phyloP scores from a whole-genome alignment of 2,797 vertebrate genomes.

The Sphenodon punctatus region DNA sequence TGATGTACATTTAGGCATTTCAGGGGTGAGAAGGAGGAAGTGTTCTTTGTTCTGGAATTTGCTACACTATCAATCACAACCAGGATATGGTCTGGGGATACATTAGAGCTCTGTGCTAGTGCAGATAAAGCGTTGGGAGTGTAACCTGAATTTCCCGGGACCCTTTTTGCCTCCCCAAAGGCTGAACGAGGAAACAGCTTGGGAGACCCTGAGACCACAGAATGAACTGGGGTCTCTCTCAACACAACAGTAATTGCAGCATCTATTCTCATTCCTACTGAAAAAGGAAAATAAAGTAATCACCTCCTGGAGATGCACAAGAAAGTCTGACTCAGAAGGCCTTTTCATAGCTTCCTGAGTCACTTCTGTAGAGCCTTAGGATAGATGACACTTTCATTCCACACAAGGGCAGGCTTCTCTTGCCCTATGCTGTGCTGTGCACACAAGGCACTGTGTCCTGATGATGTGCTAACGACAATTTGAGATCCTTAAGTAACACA shows the following conservation, averaged over 20 bases:
- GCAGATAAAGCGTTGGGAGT: no score
- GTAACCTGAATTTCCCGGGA: no score
- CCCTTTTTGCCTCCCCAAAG: no score
- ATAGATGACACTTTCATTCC: neutral
- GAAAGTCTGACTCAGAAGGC: neutral
- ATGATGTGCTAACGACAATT: neutral
- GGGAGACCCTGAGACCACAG: no score
- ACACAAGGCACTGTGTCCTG: neutral
- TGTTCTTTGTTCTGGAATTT: no score
- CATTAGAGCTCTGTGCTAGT: no score
- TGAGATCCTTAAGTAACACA: neutral
- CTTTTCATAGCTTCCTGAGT: constrained; percentile 6
- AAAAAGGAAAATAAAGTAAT: neutral
- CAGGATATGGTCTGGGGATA: no score
- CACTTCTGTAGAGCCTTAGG: neutral
- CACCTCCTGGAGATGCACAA: neutral
- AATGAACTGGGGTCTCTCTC: no score
- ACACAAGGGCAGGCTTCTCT: neutral
- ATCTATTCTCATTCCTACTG: fast-evolving
- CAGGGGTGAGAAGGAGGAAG: no score
- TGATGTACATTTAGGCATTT: no score
- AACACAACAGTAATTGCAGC: fast-evolving
- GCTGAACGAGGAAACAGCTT: no score
- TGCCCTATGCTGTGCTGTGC: neutral
- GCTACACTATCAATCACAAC: no score